Evolutionary conservation across 2,113 vertebrate genomes (phyloP), one percentile per base, ranked within the genome.

Genomic region (Myanophis thanlyinensis): DNA sequence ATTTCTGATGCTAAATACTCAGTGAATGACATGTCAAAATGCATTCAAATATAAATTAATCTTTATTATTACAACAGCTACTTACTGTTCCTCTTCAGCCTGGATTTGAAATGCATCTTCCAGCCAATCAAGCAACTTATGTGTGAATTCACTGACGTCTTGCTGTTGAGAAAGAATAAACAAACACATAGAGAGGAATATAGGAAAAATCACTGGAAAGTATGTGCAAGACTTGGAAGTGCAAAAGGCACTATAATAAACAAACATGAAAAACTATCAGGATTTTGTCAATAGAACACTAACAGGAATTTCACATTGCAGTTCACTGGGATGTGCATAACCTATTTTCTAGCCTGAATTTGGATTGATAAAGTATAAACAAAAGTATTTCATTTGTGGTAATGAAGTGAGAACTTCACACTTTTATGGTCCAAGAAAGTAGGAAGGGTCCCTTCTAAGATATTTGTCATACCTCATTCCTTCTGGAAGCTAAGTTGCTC

Each of bases 61-160:
- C 22, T 30, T 12, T 87, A 85, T 44, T 93, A 44, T 85, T 1
- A 54, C 67, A 88, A 80, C 84, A 89, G 56, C 85, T 23, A 90
- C 96, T 98, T 97, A 98, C 98, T 97, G 98, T 94, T 99, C 98
- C 92, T 99, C 99, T 96, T 99, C 99, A 90, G 98, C 98, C 97
- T 99, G 99, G 97, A 99, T 99, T 98, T 99, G 98, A 96, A 99
- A 99, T 94, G 99, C 99, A 88, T 99, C 99, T 97, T 99, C 99
- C 97, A 99, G 97, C 99, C 99, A 99, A 95, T 99, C 99, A 95
- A 99, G 95, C 92, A 99, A 98, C 95, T 99, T 99, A 97, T 99
- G 99, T 91, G 99, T 99, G 97, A 99, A 99, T 97, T 99, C 99
- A 93, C 99, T 99, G 93, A 99, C 99, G 3, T 99, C 99, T 98